phyloP scores from a whole-genome alignment of 2,113 vertebrate genomes.

The Forbesichthys agassizii region DNA sequence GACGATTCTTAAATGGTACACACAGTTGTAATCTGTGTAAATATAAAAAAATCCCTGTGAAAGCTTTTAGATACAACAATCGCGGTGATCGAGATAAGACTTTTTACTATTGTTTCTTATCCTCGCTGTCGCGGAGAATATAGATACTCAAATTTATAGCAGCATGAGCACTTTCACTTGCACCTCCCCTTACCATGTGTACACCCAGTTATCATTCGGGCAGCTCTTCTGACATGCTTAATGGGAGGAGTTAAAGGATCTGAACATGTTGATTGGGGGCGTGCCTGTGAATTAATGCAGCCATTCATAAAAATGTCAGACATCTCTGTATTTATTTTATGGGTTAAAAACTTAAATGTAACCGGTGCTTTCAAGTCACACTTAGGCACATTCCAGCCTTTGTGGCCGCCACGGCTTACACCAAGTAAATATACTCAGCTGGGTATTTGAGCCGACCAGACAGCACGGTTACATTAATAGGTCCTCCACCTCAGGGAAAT shows the following conservation, averaged over 20 bases:
- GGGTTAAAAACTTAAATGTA: constrained; percentile 57
- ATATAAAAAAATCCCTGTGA: not conserved
- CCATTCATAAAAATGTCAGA: constrained; percentile 52
- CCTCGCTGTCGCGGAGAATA: constrained; percentile 2
- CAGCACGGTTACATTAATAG: constrained; percentile 43
- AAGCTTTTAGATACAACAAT: not conserved
- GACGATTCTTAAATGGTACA: not conserved
- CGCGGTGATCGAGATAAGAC: not conserved
- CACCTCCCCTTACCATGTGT: constrained; percentile 28
- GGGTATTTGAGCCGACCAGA: constrained; percentile 30
- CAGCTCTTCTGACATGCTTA: not conserved
- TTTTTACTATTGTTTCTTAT: not conserved
- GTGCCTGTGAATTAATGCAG: constrained; percentile 25
- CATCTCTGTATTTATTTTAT: constrained; percentile 63
- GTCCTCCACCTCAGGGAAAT: constrained; percentile 47
- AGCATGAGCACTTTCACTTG: not conserved
- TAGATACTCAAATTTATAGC: constrained; percentile 52
- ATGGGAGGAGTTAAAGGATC: constrained; percentile 30
- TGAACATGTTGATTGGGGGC: constrained; percentile 33
- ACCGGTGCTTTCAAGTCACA: constrained; percentile 60
- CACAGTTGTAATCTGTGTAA: not conserved
- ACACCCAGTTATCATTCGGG: constrained; percentile 40
- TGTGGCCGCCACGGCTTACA: constrained; percentile 44
- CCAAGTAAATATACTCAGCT: constrained; percentile 67
- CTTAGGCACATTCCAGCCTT: constrained; percentile 58